Percentiles rank a stretch among this genome's conserved stretches.
Evolutionary conservation across 1,140 invertebrate genomes (phyloP).

Genomic region (Linepithema humile): DNA sequence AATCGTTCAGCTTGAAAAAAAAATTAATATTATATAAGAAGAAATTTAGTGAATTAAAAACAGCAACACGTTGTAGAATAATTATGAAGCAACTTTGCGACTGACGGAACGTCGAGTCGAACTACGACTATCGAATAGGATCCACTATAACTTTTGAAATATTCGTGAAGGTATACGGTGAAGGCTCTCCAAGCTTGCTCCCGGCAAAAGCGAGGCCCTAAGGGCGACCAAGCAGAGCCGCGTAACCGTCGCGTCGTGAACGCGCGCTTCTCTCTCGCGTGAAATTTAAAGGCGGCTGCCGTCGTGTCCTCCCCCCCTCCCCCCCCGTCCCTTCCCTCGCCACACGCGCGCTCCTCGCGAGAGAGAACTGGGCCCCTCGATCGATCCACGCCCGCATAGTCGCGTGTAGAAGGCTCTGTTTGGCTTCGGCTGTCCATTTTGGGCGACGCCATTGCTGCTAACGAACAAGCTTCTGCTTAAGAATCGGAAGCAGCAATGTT

Average conservation of each 20-base stretch:
- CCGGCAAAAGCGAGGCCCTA: constrained; percentile 14
- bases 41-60: no score
- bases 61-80: no score
- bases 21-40: no score
- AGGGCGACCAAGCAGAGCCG: constrained; percentile 14
- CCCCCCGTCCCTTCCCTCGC: neutral
- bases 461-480: no score
- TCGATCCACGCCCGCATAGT: constrained; percentile 73
- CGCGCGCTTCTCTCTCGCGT: constrained; percentile 63
- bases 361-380: constrained; percentile 70
- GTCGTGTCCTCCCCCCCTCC: constrained; percentile 5
- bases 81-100: no score
- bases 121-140: no score
- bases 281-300: constrained; percentile 68
- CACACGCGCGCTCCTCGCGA: constrained; percentile 35
- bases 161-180: constrained; percentile 38
- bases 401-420: constrained; percentile 65
- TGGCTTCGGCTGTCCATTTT: constrained; percentile 60
- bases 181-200: no score
- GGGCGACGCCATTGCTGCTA: constrained; percentile 24
- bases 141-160: no score
- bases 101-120: no score
- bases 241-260: constrained; percentile 31
- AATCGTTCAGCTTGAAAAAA: no score
- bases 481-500: no score